phyloP scores from a whole-genome alignment of 2,888 invertebrate genomes.

The Conchocele bisecta region DNA sequence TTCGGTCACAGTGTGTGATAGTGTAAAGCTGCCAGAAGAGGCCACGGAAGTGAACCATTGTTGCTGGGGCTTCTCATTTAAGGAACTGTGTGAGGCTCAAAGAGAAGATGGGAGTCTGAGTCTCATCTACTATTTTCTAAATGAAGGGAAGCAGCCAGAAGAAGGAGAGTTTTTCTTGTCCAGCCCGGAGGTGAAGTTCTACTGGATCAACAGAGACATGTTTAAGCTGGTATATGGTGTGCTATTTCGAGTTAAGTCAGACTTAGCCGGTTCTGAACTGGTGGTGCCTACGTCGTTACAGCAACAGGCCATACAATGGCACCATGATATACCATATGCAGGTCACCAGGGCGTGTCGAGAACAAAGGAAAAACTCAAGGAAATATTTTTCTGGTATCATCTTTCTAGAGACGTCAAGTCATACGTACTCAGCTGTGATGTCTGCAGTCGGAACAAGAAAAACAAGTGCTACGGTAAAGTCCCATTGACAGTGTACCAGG shows the following conservation, averaged over 20 bases:
- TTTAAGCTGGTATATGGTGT: not conserved
- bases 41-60: no score
- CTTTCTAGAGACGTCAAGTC: not conserved
- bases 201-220: conserved; percentile 2
- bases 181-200: conserved; percentile 2
- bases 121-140: not conserved
- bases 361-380: not conserved
- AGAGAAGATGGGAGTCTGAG: not conserved
- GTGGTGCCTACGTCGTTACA: conserved; percentile 4
- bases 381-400: not conserved
- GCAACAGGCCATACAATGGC: conserved; percentile 5
- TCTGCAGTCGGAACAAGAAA: conserved; percentile 9
- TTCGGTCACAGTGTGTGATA: no score
- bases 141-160: not conserved
- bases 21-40: no score
- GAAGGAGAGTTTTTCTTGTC: not conserved
- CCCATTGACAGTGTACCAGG: not conserved
- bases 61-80: conserved; percentile 7
- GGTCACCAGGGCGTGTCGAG: not conserved
- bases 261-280: not conserved
- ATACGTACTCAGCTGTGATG: conserved; percentile 3
- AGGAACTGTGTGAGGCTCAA: no score
- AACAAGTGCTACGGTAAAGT: not conserved
- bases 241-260: not conserved
- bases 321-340: not conserved